A percentile compares a stretch with the other conserved stretches of the same genome.
Evolutionary conservation across 2,797 vertebrate genomes (phyloP).

Genomic region (Acanthurus leucopareius): DNA sequence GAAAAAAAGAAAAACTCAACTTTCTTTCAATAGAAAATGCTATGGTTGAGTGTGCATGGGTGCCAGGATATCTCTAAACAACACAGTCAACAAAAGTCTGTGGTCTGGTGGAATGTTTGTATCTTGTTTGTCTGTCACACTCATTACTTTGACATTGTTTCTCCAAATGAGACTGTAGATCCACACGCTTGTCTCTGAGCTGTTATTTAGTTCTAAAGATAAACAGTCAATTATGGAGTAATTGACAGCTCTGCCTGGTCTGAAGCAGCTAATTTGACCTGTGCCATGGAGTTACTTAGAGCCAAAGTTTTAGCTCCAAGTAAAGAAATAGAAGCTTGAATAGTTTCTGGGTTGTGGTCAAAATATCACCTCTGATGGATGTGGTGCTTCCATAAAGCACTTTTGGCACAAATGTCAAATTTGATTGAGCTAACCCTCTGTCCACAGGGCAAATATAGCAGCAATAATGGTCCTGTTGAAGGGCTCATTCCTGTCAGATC

Average conservation of each 20-base stretch:
- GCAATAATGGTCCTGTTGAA: constrained; percentile 16
- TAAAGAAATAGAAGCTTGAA: constrained; percentile 21
- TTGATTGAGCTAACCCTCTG: constrained; percentile 19
- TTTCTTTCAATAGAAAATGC: not conserved
- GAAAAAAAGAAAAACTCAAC: not conserved
- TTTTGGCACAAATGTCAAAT: constrained; percentile 33
- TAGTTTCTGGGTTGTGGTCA: not conserved
- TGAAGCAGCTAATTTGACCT: constrained; percentile 7
- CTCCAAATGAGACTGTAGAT: not conserved
- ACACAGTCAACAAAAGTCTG: not conserved
- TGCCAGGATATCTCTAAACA: constrained; percentile 1
- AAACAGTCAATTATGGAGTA: constrained; percentile 10
- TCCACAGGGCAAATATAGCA: constrained; percentile 19
- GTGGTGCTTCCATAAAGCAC: constrained; percentile 21
- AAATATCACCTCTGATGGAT: constrained; percentile 23
- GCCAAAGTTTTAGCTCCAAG: not conserved
- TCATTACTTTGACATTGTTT: not conserved
- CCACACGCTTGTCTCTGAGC: not conserved
- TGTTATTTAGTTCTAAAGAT: not conserved
- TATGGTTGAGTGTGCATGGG: not conserved
- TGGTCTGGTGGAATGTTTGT: not conserved
- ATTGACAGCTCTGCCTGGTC: not conserved
- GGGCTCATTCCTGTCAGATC: constrained; percentile 13
- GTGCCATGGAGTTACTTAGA: not conserved
- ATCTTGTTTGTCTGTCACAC: not conserved